A percentile compares a stretch with the other conserved stretches of the same genome.
Conservation (phyloP, 1,140 invertebrate genomes). For the Micrasema longulum region DNA sequence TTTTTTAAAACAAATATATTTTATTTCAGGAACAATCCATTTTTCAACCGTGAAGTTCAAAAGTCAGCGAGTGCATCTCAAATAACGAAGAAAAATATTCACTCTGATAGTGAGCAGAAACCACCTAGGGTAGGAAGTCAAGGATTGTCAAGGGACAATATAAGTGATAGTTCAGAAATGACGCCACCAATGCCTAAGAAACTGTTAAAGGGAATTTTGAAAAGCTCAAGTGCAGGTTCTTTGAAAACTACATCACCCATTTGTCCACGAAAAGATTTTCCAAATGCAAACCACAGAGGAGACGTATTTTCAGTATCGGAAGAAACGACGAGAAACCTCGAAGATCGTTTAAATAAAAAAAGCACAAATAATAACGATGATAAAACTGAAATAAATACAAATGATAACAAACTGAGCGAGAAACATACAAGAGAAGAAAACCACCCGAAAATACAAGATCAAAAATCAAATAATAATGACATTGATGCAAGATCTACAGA, state of each 20-base stretch:
- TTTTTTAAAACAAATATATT: constrained; percentile 14
- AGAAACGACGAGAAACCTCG: not conserved
- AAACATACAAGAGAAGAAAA: constrained; percentile 7
- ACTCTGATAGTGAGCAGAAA: constrained; percentile 25
- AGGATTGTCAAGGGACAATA: constrained; percentile 58
- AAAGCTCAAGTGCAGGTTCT: constrained; percentile 60
- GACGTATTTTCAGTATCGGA: not conserved
- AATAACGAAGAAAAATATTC: constrained; percentile 54
- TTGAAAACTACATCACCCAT: constrained; percentile 55
- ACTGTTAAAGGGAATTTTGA: constrained; percentile 59
- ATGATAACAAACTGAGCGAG: constrained; percentile 11
- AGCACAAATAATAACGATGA: not conserved
- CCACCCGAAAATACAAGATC: not conserved
- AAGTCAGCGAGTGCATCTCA: constrained; percentile 71
- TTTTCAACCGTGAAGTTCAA: constrained; percentile 67
- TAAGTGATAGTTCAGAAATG: constrained; percentile 57
- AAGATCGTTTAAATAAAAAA: not conserved
- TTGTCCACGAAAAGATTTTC: constrained; percentile 40
- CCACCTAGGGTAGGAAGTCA: constrained; percentile 3
- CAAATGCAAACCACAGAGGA: not conserved
- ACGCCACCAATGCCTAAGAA: constrained; percentile 62
- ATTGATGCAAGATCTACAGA: not conserved
- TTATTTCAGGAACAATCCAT: constrained; percentile 65
- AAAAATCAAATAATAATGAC: not conserved
- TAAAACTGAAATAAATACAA: not conserved